Base-by-base conservation (phyloP, 2,797 vertebrate genomes). In the Spea hammondii region DNA sequence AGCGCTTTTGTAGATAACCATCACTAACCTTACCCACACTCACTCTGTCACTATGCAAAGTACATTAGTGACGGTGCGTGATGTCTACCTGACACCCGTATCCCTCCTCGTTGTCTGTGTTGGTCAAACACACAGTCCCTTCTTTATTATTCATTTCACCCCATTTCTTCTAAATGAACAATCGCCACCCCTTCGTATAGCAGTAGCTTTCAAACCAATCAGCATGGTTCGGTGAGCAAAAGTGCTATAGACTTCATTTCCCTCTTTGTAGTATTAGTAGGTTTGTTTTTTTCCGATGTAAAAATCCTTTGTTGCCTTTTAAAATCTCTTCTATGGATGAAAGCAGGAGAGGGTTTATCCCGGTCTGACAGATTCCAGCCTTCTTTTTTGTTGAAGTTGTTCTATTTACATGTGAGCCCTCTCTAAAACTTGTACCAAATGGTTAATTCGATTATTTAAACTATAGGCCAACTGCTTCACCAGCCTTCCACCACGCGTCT, bases 401-500 rank as follows among this genome's bases (percentile, higher is more conserved):
- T 89, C 89, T 94, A 93, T 95, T 92, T 90, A 92, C 95, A 96
- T 96, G 93, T 93, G 95, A 96, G 94, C 90, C 93, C 91, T 88
- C 92, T 91, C 92, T 91, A 91, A 94, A 96, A 95, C 91, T 96
- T 97, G 95, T 95, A 91, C 89, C 95, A 95, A 97, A 97, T 95
- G 94, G 92, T 93, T 98, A 96, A 99, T 99, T 95, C 89, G 92
- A 98, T 99, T 98, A 98, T 89, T 92, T 88, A 88, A 93, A 94
- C 94, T 95, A 97, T 95, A 95, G 95, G 93, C 94, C 96, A 95
- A 97, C 96, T 95, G 96, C 93, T 92, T 89, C 94, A 90, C 92
- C 94, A 91, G 94, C 95, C 93, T 96, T 94, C 94, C 93, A 97
- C 95, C 97, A 98, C 97, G 96, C 95, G 96, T 95, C 97, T 97